Base-by-base conservation (phyloP, 2,113 vertebrate genomes). In the Heterotilapia buettikoferi region DNA sequence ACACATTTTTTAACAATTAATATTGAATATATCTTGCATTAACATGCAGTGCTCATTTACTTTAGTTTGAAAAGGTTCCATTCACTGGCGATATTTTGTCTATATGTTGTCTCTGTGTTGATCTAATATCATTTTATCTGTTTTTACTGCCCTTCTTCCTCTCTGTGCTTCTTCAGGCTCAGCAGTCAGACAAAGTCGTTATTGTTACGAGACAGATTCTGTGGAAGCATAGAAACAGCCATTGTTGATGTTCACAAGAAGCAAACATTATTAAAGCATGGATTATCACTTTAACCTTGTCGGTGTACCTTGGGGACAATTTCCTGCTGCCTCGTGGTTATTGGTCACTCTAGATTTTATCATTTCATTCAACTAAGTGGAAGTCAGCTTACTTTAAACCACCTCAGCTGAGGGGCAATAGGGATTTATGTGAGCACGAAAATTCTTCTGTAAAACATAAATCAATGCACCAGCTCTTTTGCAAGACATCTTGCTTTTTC, bases 201-300 rank as follows among this genome's bases (percentile, higher is more conserved):
- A 82, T 18, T 82, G 33, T 31, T 54, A 50, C n/a, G 31, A 68
- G 38, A 63, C 31, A 24, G 66, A 43, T 14, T 80, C 68, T 3
- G 80, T 14, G 18, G 50, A 83, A 5, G 71, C 57, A 56, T n/a
- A 87, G 80, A 84, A 57, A 80, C 24, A 40, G 81, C 61, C n/a
- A 8, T 5, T 12, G 9, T 9, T 79, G 82, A 84, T 79, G 84
- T 66, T 85, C 81, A 31, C 54, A 31, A n/a, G 38, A 26, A 45
- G 47, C 53, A n/a, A 84, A 86, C 86, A 84, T 94, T 80, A 92
- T 90, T 86, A 94, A 88, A 85, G 78, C 68, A 82, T 43, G 38
- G 88, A 93, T 91, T 82, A 89, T 89, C 82, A 86, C 85, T 86
- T 90, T 94, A 88, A 92, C 93, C 93, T 91, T 91, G 92, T 66